phyloP scores from a whole-genome alignment of 2,888 invertebrate species.

The Alentia gelatinosa region DNA sequence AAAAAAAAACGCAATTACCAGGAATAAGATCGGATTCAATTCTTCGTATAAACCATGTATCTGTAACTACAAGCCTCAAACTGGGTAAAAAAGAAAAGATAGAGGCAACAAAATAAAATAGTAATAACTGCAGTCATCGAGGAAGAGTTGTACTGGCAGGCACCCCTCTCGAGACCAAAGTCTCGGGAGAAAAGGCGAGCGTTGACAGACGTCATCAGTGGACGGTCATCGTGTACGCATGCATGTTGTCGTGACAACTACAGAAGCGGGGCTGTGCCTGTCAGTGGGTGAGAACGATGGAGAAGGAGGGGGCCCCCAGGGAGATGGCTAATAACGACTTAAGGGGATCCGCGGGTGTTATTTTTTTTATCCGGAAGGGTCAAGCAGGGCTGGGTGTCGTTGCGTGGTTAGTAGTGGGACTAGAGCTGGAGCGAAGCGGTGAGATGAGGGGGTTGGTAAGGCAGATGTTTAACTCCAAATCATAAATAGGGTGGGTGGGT shows the following conservation, averaged over 20 bases:
- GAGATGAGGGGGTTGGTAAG: too few species aligned
- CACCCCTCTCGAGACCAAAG: too few species aligned
- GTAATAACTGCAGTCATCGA: too few species aligned
- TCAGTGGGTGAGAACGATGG: background rate
- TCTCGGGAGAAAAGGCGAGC: background rate
- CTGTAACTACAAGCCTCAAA: background rate
- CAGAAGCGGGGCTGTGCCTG: background rate
- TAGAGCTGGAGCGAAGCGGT: too few species aligned
- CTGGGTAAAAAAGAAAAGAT: background rate
- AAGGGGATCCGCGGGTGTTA: too few species aligned
- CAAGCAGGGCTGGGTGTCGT: too few species aligned
- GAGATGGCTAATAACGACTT: background rate
- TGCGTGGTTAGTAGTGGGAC: too few species aligned
- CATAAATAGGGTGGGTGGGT: too few species aligned
- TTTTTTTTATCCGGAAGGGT: too few species aligned
- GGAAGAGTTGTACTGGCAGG: too few species aligned
- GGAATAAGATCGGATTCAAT: background rate
- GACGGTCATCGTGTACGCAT: slow-evolving; percentile 3
- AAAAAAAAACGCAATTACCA: background rate
- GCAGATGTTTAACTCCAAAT: too few species aligned
- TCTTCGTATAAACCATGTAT: background rate
- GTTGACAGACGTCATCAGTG: background rate
- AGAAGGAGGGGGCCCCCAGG: background rate
- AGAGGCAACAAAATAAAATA: too few species aligned
- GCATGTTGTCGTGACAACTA: background rate